phyloP scores from a whole-genome alignment of 2,888 invertebrate species.

The Sinelater perroti region DNA sequence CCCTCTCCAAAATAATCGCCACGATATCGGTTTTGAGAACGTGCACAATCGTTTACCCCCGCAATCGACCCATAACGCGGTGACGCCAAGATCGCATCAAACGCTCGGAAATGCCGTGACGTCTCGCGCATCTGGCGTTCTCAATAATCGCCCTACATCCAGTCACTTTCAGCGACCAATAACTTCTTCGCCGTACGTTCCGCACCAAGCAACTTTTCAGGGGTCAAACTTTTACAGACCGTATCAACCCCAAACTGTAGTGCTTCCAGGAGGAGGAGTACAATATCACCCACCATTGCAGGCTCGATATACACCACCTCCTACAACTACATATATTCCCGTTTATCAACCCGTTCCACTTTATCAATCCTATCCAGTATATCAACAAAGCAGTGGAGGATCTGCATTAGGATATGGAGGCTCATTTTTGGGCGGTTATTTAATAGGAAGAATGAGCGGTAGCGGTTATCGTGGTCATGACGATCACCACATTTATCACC shows the following conservation, averaged over 20 bases:
- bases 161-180: not conserved
- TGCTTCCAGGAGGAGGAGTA: slow-evolving; percentile 6
- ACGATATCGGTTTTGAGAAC: slow-evolving; percentile 23
- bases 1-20: not conserved
- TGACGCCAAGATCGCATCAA: no score
- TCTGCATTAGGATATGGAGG: slow-evolving; percentile 6
- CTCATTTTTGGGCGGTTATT: slow-evolving; percentile 25
- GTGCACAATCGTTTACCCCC: slow-evolving; percentile 15
- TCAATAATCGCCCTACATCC: not conserved
- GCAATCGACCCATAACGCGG: not conserved
- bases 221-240: not conserved
- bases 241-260: slow-evolving; percentile 25
- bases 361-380: slow-evolving; percentile 11
- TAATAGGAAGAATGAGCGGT: slow-evolving; percentile 24
- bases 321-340: slow-evolving; percentile 7
- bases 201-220: not conserved
- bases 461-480: not conserved
- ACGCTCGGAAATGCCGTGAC: not conserved
- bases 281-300: slow-evolving; percentile 24
- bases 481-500: slow-evolving; percentile 12
- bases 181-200: not conserved
- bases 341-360: slow-evolving; percentile 20
- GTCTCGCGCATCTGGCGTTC: not conserved
- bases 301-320: slow-evolving; percentile 21
- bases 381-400: slow-evolving; percentile 11